These are phyloP conservation scores for Allolobophora icterica DNA, from an alignment of 2,888 invertebrate species.

Conservation along the genomic window DNA sequence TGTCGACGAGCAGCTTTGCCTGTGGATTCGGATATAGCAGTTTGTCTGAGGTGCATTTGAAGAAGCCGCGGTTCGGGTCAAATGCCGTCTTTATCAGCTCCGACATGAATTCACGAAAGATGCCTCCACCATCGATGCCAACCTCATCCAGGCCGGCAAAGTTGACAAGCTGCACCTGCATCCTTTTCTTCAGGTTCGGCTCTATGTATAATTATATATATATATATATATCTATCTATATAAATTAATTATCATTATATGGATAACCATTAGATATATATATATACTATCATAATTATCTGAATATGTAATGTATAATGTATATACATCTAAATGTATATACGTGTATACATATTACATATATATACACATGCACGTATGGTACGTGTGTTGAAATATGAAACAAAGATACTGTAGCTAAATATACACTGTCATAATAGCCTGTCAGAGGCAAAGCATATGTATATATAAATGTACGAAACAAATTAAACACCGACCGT, in stretches of 20 bases:
- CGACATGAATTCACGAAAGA: constrained; percentile 92
- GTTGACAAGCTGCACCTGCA: constrained; percentile 88
- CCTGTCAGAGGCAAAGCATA: no score
- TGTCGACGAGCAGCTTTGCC: constrained; percentile 79
- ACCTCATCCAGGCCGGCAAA: constrained; percentile 90
- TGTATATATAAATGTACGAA: not conserved
- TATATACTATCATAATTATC: no score
- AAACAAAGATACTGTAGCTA: no score
- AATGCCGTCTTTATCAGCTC: constrained; percentile 91
- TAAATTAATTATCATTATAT: no score
- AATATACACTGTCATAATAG: no score
- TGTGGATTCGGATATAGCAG: constrained; percentile 95
- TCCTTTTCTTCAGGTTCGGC: constrained; percentile 82
- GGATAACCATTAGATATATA: no score
- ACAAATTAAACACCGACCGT: constrained; percentile 73
- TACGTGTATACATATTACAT: no score
- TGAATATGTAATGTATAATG: no score
- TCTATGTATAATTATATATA: constrained; percentile 69
- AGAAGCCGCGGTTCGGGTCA: constrained; percentile 94
- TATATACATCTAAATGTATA: no score
- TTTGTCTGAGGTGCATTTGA: constrained; percentile 84
- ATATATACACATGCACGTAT: no score
- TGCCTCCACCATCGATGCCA: constrained; percentile 95
- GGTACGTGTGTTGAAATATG: no score
- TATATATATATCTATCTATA: not conserved